A percentile compares a stretch with the other conserved stretches of the same genome.
phyloP scores from a whole-genome alignment of 2,888 invertebrate genomes.

The Cacoxenus indagator region DNA sequence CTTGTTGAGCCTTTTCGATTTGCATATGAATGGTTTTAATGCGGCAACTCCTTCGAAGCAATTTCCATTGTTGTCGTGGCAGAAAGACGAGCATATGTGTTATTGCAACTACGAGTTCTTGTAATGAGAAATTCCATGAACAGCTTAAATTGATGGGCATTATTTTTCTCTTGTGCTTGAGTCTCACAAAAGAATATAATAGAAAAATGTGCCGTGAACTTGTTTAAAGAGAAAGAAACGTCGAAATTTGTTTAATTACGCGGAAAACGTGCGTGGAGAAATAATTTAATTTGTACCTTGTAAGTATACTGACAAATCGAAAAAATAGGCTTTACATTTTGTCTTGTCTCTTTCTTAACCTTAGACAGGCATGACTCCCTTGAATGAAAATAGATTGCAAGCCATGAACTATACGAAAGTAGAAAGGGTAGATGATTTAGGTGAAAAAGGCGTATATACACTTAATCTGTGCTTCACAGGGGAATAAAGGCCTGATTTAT shows the following conservation, averaged over 20 bases:
- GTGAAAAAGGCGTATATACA: too few species aligned
- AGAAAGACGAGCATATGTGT: conserved; percentile 24
- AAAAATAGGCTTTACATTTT: too few species aligned
- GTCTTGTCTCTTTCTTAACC: too few species aligned
- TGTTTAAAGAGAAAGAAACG: conserved; percentile 36
- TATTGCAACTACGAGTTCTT: conserved; percentile 9
- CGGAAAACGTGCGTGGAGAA: conserved; percentile 42
- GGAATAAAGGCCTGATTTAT: too few species aligned
- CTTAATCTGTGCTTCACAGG: too few species aligned
- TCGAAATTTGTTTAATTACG: conserved; percentile 60
- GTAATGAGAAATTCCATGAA: conserved; percentile 63
- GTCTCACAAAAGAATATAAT: neutral
- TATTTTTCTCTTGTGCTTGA: conserved; percentile 51
- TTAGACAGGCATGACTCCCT: too few species aligned
- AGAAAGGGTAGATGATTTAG: too few species aligned
- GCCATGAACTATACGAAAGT: too few species aligned
- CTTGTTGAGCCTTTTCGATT: conserved; percentile 38
- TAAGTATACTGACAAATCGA: too few species aligned
- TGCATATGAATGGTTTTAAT: conserved; percentile 62
- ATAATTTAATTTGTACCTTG: too few species aligned
- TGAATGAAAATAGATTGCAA: too few species aligned
- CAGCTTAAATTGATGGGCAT: conserved; percentile 61
- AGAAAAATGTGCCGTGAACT: neutral
- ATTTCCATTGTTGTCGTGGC: neutral
- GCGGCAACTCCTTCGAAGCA: conserved; percentile 40